Percentiles rank a stretch among this genome's conserved stretches.
Conservation (phyloP, 2,797 vertebrate species). For the Anabas testudineus region DNA sequence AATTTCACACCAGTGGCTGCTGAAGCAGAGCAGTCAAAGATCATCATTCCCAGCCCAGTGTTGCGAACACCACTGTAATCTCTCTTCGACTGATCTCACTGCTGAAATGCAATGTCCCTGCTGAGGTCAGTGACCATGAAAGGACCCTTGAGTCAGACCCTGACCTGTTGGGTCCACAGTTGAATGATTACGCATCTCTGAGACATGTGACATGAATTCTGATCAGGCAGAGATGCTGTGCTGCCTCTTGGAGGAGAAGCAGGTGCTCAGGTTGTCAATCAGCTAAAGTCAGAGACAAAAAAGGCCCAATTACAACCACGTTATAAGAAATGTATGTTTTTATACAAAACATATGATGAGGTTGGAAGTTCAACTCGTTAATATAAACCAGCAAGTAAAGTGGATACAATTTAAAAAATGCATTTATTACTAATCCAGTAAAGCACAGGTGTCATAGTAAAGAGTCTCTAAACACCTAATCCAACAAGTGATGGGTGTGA, state of each 20-base stretch:
- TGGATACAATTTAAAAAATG: no score
- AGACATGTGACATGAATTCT: slow-evolving; percentile 67
- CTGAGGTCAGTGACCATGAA: slow-evolving; percentile 70
- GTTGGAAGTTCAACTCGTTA: no score
- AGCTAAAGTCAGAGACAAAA: slow-evolving; percentile 4
- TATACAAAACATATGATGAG: no score
- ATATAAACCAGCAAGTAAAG: no score
- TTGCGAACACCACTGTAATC: slow-evolving; percentile 38
- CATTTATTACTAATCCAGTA: no score
- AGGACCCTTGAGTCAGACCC: slow-evolving; percentile 69
- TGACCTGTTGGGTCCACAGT: slow-evolving; percentile 66
- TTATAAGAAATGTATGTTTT: background rate
- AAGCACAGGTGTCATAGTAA: no score
- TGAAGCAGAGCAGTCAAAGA: slow-evolving; percentile 40
- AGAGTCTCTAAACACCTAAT: no score
- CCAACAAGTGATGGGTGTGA: no score
- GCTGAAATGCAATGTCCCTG: slow-evolving; percentile 60
- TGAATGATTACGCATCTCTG: slow-evolving; percentile 56
- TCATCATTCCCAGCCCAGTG: slow-evolving; percentile 31
- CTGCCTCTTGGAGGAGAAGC: slow-evolving; percentile 15
- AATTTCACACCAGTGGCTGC: slow-evolving; percentile 27
- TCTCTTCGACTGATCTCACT: slow-evolving; percentile 52
- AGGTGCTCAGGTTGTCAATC: background rate
- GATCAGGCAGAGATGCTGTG: slow-evolving; percentile 46
- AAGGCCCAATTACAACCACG: background rate